phyloP scores from a whole-genome alignment of 1,140 invertebrate species.

The Drosophila arawakana region DNA sequence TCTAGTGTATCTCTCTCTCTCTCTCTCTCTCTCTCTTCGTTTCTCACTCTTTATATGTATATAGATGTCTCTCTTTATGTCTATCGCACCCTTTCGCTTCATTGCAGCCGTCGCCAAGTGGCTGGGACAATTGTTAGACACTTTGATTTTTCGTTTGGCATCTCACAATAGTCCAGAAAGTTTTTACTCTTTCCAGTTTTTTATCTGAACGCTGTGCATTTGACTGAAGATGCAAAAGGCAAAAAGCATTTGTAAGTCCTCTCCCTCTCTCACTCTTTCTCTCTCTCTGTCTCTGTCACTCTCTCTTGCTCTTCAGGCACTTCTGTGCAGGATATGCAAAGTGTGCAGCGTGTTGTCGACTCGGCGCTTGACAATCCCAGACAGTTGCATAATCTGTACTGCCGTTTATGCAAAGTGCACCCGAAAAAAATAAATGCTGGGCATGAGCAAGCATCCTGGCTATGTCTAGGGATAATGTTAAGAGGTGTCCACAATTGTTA shows the following conservation, averaged over 20 bases:
- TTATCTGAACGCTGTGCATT: conserved; percentile 45
- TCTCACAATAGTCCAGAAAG: conserved; percentile 62
- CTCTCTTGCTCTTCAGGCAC: background rate
- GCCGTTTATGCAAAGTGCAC: conserved; percentile 75
- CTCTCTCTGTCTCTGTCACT: background rate
- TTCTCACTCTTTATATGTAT: conserved; percentile 35
- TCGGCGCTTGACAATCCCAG: conserved; percentile 64
- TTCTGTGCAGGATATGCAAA: conserved; percentile 70
- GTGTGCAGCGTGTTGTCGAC: conserved; percentile 62
- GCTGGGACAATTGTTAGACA: conserved; percentile 67
- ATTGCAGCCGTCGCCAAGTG: conserved; percentile 67
- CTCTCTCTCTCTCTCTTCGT: background rate
- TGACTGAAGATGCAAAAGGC: conserved; percentile 61
- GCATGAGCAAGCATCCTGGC: conserved; percentile 2
- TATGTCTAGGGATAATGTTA: conserved; percentile 53
- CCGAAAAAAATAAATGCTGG: conserved; percentile 21
- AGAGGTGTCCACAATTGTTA: conserved; percentile 58
- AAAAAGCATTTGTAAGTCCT: conserved; percentile 73
- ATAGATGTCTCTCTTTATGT: conserved; percentile 15
- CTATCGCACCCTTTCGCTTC: conserved; percentile 9
- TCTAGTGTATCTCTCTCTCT: conserved; percentile 23
- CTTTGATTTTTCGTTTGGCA: conserved; percentile 69
- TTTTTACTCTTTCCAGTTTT: conserved; percentile 42
- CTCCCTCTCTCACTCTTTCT: background rate
- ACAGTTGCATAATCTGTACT: conserved; percentile 82